Base-by-base conservation (phyloP, 1,140 invertebrate genomes). In the Eurosta solidaginis region DNA sequence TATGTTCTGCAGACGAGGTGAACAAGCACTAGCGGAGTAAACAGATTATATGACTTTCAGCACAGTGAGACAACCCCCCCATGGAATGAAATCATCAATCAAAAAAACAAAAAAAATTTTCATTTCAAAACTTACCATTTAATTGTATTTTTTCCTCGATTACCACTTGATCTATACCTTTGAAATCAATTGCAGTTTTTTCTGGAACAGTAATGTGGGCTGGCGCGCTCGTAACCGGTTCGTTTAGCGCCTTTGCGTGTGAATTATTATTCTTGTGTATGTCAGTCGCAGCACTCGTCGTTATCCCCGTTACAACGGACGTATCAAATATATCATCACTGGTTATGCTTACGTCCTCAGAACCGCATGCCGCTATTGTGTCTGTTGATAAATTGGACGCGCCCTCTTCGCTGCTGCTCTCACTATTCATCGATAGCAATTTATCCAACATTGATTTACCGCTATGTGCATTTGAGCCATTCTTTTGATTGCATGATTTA, bases 361-460 rank as follows among this genome's bases (percentile, higher is more conserved):
- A 86, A 50, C 82, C 81, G 76, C 82, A 84, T 68, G 85, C 85
- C 12, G 85, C 85, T 52, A 87, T 47, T 5, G 85, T 87, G 47
- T 87, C 85, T 78, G 83, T 87, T 74, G 85, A 86, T 78, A 86
- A 81, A 74, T 85, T 86, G 2, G 84, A 86, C 17, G 81, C 82
- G 22, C 83, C 81, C 77, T 86, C 85, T 59, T 86, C 85, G 40
- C 78, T 80, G 76, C 85, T 86, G 74, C 83, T 85, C 12, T 85
- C 83, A 27, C 85, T 87, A 49, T 87, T 87, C 85, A 87, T 87
- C 9, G 84, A 85, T 7, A 87, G 79, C 76, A 87, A 73, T 73
- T 86, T 87, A 78, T 87, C 85, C 27, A 87, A 80, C 85, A 87
- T 87, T 2, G 85, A 87, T 76, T 84, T 85, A 6, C 50, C 77